Evolutionary conservation across 2,888 invertebrate genomes (phyloP).

Genomic region (Drosophila pullipes): DNA sequence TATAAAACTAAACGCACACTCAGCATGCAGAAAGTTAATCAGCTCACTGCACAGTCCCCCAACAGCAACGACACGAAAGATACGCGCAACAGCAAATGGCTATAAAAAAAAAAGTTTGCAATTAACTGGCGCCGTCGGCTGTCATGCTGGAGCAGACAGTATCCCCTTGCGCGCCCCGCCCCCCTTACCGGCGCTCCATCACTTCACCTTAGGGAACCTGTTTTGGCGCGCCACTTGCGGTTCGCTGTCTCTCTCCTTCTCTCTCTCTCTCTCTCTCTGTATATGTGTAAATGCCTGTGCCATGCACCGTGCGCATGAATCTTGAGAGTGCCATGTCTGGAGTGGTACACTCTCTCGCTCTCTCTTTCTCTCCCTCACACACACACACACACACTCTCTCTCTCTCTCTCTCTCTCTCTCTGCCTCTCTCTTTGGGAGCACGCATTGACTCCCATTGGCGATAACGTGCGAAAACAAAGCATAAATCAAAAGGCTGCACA

Average conservation of each 20-base stretch:
- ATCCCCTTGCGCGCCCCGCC: conserved; percentile 20
- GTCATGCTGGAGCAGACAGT: conserved; percentile 72
- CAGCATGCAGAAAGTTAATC: conserved; percentile 80
- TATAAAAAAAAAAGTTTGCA: conserved; percentile 71
- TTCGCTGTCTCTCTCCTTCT: conserved; percentile 27
- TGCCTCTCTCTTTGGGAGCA: conserved; percentile 25
- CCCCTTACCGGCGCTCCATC: conserved; percentile 5
- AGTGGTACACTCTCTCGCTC: conserved; percentile 26
- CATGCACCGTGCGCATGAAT: conserved; percentile 62
- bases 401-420: conserved; percentile 3
- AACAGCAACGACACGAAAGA: conserved; percentile 41
- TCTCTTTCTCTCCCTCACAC: conserved; percentile 1
- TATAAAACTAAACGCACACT: conserved; percentile 42
- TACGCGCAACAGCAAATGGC: conserved; percentile 49
- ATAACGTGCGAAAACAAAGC: conserved; percentile 61
- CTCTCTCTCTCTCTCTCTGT: conserved; percentile 1
- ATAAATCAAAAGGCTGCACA: conserved; percentile 50
- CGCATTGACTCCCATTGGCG: conserved; percentile 37
- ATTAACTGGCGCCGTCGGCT: conserved; percentile 79
- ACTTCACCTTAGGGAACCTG: conserved; percentile 68
- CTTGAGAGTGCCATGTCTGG: conserved; percentile 20
- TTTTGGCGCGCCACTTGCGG: conserved; percentile 72
- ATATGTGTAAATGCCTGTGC: conserved; percentile 9
- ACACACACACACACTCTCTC: not conserved
- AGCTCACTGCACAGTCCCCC: conserved; percentile 56